Conservation (phyloP, 2,797 vertebrate species). For the Molossus alvarezi region DNA sequence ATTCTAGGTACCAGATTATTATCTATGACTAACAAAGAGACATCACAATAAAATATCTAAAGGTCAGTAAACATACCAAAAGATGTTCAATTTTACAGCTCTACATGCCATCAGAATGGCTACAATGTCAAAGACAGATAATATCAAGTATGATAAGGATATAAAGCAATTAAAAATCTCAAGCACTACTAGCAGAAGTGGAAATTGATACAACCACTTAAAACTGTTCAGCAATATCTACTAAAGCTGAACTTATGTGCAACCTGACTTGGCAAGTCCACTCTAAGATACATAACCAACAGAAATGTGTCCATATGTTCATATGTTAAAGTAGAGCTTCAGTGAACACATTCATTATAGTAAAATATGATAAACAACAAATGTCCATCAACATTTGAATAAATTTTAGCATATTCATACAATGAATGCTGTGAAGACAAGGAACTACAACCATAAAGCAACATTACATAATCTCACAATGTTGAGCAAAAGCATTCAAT, state of each 20-base stretch:
- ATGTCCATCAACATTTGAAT: neutral
- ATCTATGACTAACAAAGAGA: neutral
- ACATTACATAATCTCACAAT: neutral
- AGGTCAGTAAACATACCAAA: slow-evolving; percentile 4
- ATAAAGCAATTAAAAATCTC: too few species aligned
- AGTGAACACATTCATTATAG: neutral
- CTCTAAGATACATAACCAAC: neutral
- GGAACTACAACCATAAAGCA: neutral
- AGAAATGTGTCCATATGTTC: neutral
- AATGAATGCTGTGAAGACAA: neutral
- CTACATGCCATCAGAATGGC: neutral
- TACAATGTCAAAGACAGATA: slow-evolving; percentile 45
- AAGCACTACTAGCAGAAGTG: too few species aligned
- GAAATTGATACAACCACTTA: too few species aligned
- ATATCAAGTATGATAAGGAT: neutral
- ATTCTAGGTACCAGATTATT: neutral
- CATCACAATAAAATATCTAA: slow-evolving; percentile 13
- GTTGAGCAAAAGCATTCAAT: neutral
- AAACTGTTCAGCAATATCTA: too few species aligned
- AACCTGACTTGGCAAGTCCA: neutral
- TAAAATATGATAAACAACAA: neutral
- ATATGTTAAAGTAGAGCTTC: neutral
- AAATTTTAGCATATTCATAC: slow-evolving; percentile 32
- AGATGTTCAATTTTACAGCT: neutral
- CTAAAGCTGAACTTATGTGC: neutral